A percentile compares a stretch with the other conserved stretches of the same genome.
Evolutionary conservation across 2,797 vertebrate genomes (phyloP).

Genomic region (Melanotaenia pygmaea): DNA sequence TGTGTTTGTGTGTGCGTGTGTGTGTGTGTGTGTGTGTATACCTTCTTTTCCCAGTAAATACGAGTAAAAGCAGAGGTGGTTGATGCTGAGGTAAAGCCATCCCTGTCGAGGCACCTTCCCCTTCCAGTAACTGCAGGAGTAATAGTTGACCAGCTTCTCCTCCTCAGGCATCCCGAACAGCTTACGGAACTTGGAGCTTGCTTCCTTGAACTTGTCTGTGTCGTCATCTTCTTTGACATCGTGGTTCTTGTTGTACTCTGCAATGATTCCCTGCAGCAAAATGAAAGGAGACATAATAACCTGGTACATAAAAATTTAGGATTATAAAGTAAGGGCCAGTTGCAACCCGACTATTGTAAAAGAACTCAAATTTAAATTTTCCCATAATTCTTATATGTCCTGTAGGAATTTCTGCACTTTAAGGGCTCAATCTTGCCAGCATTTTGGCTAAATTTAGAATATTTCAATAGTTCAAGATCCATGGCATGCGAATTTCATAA

Average conservation of each 20-base stretch:
- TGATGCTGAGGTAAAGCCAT: conserved; percentile 99
- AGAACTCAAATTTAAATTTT: background rate
- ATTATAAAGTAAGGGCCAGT: background rate
- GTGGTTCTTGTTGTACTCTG: conserved; percentile 96
- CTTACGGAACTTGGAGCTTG: conserved; percentile 92
- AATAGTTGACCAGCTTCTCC: conserved; percentile 98
- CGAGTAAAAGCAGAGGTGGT: conserved; percentile 98
- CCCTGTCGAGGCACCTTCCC: conserved; percentile 96
- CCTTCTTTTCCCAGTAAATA: conserved; percentile 97
- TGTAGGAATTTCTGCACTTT: background rate
- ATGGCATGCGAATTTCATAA: background rate
- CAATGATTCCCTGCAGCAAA: conserved; percentile 91
- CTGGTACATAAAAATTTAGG: background rate
- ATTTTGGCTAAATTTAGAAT: background rate
- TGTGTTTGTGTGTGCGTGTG: background rate
- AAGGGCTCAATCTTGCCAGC: background rate
- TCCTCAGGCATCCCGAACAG: conserved; percentile 97
- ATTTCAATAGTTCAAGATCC: background rate
- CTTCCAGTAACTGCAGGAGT: conserved; percentile 99
- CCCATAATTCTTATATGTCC: background rate
- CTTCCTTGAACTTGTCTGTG: conserved; percentile 97
- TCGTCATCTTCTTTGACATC: conserved; percentile 95
- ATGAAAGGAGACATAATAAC: background rate
- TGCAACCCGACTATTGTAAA: background rate
- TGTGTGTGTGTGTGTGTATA: conserved; percentile 44